These are phyloP conservation scores for Nymphicus hollandicus DNA, from an alignment of 2,113 vertebrate species.

Conservation along the genomic window DNA sequence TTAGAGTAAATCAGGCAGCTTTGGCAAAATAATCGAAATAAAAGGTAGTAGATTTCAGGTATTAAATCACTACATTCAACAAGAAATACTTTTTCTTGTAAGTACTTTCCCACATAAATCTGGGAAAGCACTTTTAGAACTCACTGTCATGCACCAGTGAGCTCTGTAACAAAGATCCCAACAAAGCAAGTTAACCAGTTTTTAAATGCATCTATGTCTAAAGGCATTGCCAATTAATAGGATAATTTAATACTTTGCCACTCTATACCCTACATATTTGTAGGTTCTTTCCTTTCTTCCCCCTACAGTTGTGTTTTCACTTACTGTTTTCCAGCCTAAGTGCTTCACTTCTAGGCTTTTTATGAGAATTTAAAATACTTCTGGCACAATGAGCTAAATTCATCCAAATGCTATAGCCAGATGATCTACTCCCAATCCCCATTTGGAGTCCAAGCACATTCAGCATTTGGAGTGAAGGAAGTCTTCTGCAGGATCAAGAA, in stretches of 20 bases:
- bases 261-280: not conserved
- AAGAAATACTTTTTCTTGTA: not conserved
- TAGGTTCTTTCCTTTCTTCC: not conserved
- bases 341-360: not conserved
- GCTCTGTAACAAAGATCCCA: not conserved
- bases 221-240: not conserved
- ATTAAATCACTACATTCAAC: not conserved
- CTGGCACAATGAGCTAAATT: not conserved
- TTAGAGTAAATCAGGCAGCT: not conserved
- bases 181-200: not conserved
- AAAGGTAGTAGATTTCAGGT: not conserved
- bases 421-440: not conserved
- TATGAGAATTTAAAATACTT: not conserved
- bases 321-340: not conserved
- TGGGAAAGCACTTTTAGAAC: not conserved
- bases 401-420: not conserved
- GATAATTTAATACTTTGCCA: not conserved
- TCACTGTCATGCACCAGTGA: not conserved
- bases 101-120: slow-evolving; percentile 1
- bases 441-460: not conserved
- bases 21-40: not conserved
- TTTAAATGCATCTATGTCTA: not conserved
- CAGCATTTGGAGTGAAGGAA: not conserved
- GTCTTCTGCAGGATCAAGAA: not conserved
- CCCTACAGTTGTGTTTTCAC: not conserved